phyloP scores from a whole-genome alignment of 2,888 invertebrate species.

The Epicampocera succincta region DNA sequence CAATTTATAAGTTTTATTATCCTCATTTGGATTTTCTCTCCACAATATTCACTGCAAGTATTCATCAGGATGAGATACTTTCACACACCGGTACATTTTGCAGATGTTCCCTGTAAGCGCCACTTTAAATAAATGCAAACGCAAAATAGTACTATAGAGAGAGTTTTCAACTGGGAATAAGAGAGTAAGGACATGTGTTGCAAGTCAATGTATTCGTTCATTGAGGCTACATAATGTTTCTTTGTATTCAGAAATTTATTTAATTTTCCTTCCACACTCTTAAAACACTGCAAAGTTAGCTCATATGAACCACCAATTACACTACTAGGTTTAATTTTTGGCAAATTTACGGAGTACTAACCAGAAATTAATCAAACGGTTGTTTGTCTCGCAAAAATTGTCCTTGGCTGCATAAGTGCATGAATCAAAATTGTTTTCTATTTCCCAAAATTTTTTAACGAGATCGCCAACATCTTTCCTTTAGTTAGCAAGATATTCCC shows the following conservation, averaged over 20 bases:
- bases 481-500: too few relatives aligned
- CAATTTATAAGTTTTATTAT: too few relatives aligned
- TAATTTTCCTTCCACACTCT: neutral
- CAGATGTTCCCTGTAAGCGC: too few relatives aligned
- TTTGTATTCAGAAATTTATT: neutral
- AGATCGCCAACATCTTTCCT: neutral
- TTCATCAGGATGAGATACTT: too few relatives aligned
- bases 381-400: neutral
- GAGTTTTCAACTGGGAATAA: too few relatives aligned
- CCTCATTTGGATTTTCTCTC: too few relatives aligned
- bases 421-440: slow-evolving; percentile 7
- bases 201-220: too few relatives aligned
- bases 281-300: neutral
- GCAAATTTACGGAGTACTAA: slow-evolving; percentile 2
- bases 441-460: slow-evolving; percentile 2
- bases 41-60: too few relatives aligned
- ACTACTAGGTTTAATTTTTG: neutral
- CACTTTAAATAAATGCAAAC: too few relatives aligned
- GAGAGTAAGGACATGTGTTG: neutral
- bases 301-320: slow-evolving; percentile 4
- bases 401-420: neutral
- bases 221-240: neutral
- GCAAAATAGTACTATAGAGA: too few relatives aligned
- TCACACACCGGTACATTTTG: too few relatives aligned
- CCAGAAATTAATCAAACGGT: neutral